Percentiles rank a stretch among this genome's conserved stretches.
Conservation (phyloP, 35 echinoderm and acorn worm species). For the Apostichopus californicus region DNA sequence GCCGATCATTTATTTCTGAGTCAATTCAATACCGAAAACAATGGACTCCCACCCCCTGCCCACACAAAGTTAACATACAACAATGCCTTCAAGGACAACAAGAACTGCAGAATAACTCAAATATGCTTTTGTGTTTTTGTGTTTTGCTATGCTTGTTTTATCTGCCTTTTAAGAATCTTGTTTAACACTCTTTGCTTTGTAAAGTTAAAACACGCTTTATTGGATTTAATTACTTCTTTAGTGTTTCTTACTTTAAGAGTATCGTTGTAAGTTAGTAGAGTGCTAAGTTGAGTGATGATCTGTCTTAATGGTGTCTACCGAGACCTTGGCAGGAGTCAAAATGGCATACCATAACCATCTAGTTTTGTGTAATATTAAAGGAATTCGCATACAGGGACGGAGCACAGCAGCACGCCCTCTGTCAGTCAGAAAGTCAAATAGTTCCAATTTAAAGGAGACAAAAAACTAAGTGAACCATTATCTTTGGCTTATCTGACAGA, state of each 20-base stretch:
- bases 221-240: not conserved
- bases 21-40: not conserved
- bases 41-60: not conserved
- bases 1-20: not conserved
- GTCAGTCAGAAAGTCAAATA: too few relatives aligned
- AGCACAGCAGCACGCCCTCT: too few relatives aligned
- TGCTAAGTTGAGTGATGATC: not conserved
- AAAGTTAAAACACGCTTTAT: not conserved
- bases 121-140: not conserved
- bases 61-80: not conserved
- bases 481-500: too few relatives aligned
- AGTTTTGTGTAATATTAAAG: too few relatives aligned
- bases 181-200: not conserved
- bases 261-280: too few relatives aligned
- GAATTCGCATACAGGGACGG: too few relatives aligned
- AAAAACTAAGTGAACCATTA: too few relatives aligned
- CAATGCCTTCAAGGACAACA: too few relatives aligned
- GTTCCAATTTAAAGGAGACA: too few relatives aligned
- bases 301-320: not conserved
- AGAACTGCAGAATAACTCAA: not conserved
- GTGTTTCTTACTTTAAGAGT: not conserved
- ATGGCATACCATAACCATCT: not conserved
- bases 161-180: not conserved
- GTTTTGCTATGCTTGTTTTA: not conserved
- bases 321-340: conserved; percentile 2